These are phyloP conservation scores for Sitta carolinensis DNA, from an alignment of 2,797 vertebrate species.

Conservation along the genomic window DNA sequence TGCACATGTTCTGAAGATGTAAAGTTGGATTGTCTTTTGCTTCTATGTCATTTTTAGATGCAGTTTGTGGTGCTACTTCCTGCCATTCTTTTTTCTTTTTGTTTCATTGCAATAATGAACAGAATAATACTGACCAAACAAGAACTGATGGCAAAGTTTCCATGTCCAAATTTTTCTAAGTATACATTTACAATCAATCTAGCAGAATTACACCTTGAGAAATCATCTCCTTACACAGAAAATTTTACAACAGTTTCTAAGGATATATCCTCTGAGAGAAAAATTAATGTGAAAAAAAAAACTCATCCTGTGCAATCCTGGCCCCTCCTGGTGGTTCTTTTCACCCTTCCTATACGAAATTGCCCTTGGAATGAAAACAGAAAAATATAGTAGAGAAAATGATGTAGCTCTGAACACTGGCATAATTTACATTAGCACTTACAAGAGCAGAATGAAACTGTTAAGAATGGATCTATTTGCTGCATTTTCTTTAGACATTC, in stretches of 20 bases:
- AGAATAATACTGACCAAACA: not conserved
- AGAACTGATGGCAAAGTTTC: not conserved
- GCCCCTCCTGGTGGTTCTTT: not conserved
- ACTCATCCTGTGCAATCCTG: not conserved
- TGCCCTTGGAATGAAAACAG: not conserved
- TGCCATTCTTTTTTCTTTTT: not conserved
- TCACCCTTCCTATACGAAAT: not conserved
- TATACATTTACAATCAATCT: not conserved
- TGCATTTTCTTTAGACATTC: not conserved
- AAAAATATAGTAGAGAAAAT: not conserved
- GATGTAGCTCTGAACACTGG: not conserved
- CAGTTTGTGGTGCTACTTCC: not conserved
- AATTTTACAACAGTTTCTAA: not conserved
- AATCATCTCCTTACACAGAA: not conserved
- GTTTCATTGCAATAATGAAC: not conserved
- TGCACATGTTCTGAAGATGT: not conserved
- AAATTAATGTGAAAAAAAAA: not conserved
- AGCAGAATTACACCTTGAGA: not conserved
- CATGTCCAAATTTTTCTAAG: not conserved
- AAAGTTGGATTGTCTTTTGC: not conserved
- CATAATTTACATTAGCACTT: not conserved
- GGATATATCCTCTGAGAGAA: not conserved
- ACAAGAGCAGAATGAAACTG: not conserved
- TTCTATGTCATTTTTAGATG: not conserved
- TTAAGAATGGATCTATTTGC: not conserved